Percentiles rank a stretch among this genome's conserved stretches.
These are phyloP conservation scores for Pangasius macronema DNA, from an alignment of 2,797 vertebrate genomes.

Conservation along the genomic window DNA sequence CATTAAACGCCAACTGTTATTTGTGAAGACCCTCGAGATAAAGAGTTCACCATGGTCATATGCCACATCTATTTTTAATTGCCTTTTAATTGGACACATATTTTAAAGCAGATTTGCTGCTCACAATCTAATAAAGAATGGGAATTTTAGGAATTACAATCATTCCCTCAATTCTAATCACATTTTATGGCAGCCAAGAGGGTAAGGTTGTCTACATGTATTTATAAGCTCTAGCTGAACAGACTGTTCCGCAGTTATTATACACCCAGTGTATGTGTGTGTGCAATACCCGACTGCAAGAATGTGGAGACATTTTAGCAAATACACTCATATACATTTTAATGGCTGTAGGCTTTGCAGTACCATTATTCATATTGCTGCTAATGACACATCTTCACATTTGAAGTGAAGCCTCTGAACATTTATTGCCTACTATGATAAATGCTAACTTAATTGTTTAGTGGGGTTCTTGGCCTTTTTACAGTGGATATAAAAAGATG, in stretches of 20 bases:
- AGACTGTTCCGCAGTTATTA: conserved; percentile 23
- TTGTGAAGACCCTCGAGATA: conserved; percentile 47
- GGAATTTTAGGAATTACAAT: conserved; percentile 41
- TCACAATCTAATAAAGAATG: conserved; percentile 45
- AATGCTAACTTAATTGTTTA: not conserved
- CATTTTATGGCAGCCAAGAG: conserved; percentile 42
- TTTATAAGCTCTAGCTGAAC: conserved; percentile 37
- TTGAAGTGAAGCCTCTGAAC: conserved; percentile 4
- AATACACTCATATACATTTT: conserved; percentile 5
- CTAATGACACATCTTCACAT: not conserved
- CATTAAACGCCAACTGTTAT: conserved; percentile 58
- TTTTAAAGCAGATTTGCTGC: conserved; percentile 45
- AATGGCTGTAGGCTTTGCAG: conserved; percentile 11
- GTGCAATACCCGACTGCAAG: not conserved
- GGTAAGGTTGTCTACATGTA: conserved; percentile 39
- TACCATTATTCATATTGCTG: conserved; percentile 33
- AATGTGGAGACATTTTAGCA: not conserved
- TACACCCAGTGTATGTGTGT: not conserved
- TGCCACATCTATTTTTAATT: conserved; percentile 57
- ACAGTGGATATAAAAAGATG: not conserved
- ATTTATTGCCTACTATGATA: conserved; percentile 18
- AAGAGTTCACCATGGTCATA: conserved; percentile 52
- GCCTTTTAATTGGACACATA: conserved; percentile 58
- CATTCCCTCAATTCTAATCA: conserved; percentile 37
- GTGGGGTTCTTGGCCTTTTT: not conserved